A percentile compares a stretch with the other conserved stretches of the same genome.
phyloP scores from a whole-genome alignment of 2,888 invertebrate genomes.

The Cacoxenus indagator region DNA sequence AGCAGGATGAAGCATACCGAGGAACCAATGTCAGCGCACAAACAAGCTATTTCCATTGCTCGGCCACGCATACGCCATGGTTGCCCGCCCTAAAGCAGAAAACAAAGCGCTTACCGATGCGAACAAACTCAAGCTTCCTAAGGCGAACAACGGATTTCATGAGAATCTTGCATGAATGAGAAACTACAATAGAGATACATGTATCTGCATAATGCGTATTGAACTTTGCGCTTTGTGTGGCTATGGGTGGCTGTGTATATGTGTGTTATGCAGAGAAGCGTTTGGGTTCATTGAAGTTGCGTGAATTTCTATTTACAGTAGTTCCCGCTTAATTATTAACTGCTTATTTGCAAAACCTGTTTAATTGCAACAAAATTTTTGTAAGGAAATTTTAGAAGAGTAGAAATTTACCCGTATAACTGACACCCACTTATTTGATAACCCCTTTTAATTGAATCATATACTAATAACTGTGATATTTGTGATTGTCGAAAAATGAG shows the following conservation, averaged over 20 bases:
- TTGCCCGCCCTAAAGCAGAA: background rate
- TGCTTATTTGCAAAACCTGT: too few species aligned
- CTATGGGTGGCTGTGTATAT: background rate
- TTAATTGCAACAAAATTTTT: too few species aligned
- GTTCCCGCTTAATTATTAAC: too few species aligned
- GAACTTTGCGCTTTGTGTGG: background rate
- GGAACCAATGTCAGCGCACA: background rate
- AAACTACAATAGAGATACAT: conserved; percentile 1
- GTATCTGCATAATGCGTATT: conserved; percentile 22
- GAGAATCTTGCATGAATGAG: background rate
- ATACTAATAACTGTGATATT: too few species aligned
- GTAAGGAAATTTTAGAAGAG: too few species aligned
- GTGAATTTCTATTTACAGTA: too few species aligned
- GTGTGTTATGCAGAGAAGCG: background rate
- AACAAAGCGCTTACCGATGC: background rate
- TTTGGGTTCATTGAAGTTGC: background rate
- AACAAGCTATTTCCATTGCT: background rate
- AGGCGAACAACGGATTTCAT: background rate
- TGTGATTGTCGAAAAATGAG: too few species aligned
- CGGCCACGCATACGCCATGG: background rate
- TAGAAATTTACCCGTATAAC: too few species aligned
- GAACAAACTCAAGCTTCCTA: background rate
- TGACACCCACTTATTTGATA: too few species aligned
- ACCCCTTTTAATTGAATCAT: too few species aligned
- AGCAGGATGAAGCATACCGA: too few species aligned